Conservation (phyloP, 1,140 invertebrate genomes). For the Drosophila aff. region DNA sequence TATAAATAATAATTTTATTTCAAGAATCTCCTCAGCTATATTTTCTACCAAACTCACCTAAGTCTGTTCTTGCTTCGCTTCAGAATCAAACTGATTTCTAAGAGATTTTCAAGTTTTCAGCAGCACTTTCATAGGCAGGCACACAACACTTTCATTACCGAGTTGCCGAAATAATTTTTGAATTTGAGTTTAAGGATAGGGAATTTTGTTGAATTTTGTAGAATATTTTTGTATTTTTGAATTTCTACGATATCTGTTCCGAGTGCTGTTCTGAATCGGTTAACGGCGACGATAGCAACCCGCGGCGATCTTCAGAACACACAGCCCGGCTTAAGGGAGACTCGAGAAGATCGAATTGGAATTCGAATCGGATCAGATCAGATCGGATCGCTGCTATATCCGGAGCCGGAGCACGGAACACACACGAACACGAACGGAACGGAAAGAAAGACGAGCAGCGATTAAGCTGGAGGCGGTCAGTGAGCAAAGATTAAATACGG, state of each 20-base stretch:
- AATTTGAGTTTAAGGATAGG: conserved; percentile 7
- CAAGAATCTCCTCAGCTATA: background rate
- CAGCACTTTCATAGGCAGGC: conserved; percentile 23
- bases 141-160: conserved; percentile 27
- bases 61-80: conserved; percentile 19
- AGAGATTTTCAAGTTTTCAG: conserved; percentile 18
- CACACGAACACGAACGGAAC: conserved; percentile 65
- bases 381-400: conserved; percentile 32
- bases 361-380: conserved; percentile 11
- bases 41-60: conserved; percentile 11
- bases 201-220: background rate
- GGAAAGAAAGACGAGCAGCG: conserved; percentile 79
- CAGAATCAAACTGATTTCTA: conserved; percentile 21
- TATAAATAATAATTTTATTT: background rate
- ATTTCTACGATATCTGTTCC: conserved; percentile 30
- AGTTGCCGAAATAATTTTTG: background rate
- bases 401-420: conserved; percentile 41
- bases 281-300: conserved; percentile 10
- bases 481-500: conserved; percentile 80
- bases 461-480: conserved; percentile 79
- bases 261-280: conserved; percentile 27
- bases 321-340: conserved; percentile 6
- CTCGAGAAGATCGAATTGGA: conserved; percentile 12
- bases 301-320: conserved; percentile 30
- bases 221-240: background rate